Evolutionary conservation across 2,113 vertebrate species (phyloP).

Genomic region (Atractosteus spatula): DNA sequence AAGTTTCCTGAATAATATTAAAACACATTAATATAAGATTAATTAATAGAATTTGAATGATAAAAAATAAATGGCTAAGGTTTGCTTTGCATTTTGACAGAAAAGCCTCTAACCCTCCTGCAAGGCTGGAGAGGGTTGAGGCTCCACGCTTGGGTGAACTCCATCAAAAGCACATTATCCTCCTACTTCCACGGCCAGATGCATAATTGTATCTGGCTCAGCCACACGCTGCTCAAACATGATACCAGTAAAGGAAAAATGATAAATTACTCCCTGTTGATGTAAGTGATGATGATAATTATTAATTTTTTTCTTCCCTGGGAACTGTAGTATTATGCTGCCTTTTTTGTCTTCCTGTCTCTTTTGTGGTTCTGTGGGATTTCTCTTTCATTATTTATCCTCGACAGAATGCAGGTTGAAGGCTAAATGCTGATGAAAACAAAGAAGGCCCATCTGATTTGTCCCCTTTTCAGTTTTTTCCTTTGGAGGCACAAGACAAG

Average conservation of each 20-base stretch:
- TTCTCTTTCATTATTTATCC: conserved; percentile 64
- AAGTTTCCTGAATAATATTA: too few relatives aligned
- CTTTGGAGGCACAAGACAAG: background rate
- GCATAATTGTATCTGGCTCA: conserved; percentile 93
- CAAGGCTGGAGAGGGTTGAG: conserved; percentile 77
- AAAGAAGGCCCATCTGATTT: conserved; percentile 48
- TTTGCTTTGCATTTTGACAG: conserved; percentile 46
- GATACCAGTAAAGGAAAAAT: conserved; percentile 79
- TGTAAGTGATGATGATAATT: conserved; percentile 90
- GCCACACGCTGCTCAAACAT: conserved; percentile 81
- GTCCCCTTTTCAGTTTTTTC: conserved; percentile 24
- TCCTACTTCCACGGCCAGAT: conserved; percentile 71
- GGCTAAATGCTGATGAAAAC: conserved; percentile 62
- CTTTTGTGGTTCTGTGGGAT: conserved; percentile 49
- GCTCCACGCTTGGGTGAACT: conserved; percentile 93
- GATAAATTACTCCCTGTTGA: conserved; percentile 93
- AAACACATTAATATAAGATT: background rate
- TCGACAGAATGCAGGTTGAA: conserved; percentile 49
- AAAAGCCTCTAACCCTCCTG: conserved; percentile 42
- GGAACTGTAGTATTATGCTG: conserved; percentile 53
- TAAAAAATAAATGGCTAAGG: background rate
- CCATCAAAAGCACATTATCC: conserved; percentile 98
- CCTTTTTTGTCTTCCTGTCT: conserved; percentile 23
- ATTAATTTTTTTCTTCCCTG: conserved; percentile 85
- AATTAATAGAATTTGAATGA: background rate